Evolutionary conservation across 2,113 vertebrate species (phyloP).

Genomic region (Caranx melampygus): DNA sequence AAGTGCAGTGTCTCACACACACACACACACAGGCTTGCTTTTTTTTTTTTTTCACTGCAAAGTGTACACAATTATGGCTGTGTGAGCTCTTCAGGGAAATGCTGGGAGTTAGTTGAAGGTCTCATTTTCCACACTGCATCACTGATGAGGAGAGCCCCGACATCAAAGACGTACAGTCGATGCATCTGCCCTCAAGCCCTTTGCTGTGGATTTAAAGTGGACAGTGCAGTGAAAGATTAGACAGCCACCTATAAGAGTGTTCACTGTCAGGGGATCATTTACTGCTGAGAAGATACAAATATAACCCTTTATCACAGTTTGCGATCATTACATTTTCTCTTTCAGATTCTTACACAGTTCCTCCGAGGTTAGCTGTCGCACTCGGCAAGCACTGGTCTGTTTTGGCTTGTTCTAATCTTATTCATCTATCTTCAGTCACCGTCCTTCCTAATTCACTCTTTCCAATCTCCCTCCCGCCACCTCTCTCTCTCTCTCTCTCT

Average conservation of each 20-base stretch:
- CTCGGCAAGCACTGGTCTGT: conserved; percentile 30
- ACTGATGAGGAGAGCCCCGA: conserved; percentile 32
- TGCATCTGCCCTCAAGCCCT: conserved; percentile 23
- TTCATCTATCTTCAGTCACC: conserved; percentile 60
- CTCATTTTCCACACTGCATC: conserved; percentile 51
- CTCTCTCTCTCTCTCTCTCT: no score
- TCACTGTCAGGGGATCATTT: conserved; percentile 48
- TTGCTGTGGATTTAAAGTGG: conserved; percentile 43
- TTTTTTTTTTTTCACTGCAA: conserved; percentile 19
- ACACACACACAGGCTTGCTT: conserved; percentile 12
- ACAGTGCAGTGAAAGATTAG: conserved; percentile 39
- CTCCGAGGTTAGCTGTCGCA: conserved; percentile 23
- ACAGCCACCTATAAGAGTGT: conserved; percentile 24
- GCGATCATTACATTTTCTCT: conserved; percentile 16
- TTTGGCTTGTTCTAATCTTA: conserved; percentile 55
- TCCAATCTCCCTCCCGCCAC: conserved; percentile 12
- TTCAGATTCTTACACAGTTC: conserved; percentile 6
- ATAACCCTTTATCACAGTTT: conserved; percentile 15
- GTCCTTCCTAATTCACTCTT: conserved; percentile 62
- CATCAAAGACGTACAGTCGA: conserved; percentile 54
- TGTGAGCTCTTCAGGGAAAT: conserved; percentile 33
- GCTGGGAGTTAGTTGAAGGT: conserved; percentile 15
- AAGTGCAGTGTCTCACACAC: conserved; percentile 32
- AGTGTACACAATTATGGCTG: neutral
- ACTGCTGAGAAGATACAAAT: conserved; percentile 24